Conservation (phyloP, 2,797 vertebrate genomes). For the Heteromormyrus szaboi region DNA sequence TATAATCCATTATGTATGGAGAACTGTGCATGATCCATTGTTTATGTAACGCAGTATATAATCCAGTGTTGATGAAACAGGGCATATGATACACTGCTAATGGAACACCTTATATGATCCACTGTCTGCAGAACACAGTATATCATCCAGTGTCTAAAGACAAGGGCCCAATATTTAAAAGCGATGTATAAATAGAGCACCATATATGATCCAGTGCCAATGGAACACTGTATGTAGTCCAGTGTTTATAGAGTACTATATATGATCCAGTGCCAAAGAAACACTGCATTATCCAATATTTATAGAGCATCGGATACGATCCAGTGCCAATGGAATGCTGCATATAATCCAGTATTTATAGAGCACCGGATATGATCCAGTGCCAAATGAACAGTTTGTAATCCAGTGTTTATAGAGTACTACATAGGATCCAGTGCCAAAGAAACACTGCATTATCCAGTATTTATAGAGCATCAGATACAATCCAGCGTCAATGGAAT, state of each 20-base stretch:
- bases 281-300: not conserved
- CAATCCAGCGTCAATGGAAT: not conserved
- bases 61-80: not conserved
- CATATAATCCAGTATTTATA: not conserved
- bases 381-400: not conserved
- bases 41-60: not conserved
- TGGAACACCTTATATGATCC: not conserved
- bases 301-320: not conserved
- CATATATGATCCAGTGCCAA: too few relatives aligned
- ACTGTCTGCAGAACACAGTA: not conserved
- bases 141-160: not conserved
- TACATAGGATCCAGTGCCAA: not conserved
- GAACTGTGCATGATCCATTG: not conserved
- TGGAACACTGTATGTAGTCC: not conserved
- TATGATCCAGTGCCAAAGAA: not conserved
- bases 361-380: not conserved
- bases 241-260: not conserved
- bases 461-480: not conserved
- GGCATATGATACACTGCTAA: not conserved
- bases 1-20: not conserved
- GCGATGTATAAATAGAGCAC: not conserved
- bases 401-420: not conserved
- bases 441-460: not conserved
- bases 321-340: not conserved
- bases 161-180: not conserved